Evolutionary conservation across 2,113 vertebrate genomes (phyloP).

Genomic region (Cyanoliseus patagonus): DNA sequence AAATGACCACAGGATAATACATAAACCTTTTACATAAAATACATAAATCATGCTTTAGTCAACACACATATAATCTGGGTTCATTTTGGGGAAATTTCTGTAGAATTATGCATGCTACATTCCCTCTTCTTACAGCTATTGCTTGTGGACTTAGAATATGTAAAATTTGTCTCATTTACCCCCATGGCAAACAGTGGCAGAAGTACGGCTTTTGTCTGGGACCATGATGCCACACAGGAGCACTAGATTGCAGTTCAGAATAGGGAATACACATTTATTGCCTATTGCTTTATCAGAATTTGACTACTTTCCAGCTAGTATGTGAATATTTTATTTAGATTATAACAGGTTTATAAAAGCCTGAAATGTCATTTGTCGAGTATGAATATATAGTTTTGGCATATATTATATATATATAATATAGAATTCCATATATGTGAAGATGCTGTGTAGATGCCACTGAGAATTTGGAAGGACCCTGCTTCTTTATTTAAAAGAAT

Average conservation of each 20-base stretch:
- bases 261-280: not conserved
- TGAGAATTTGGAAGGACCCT: not conserved
- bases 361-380: not conserved
- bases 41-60: not conserved
- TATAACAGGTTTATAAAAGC: not conserved
- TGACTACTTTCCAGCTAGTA: not conserved
- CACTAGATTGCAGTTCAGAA: not conserved
- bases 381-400: not conserved
- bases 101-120: not conserved
- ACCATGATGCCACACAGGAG: not conserved
- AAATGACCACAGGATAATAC: not conserved
- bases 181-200: not conserved
- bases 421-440: not conserved
- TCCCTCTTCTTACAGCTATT: not conserved
- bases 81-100: not conserved
- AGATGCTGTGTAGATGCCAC: not conserved
- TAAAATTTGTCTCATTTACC: not conserved
- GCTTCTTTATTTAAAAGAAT: not conserved
- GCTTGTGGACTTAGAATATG: not conserved
- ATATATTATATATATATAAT: not conserved
- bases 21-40: not conserved
- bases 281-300: not conserved
- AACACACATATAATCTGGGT: not conserved
- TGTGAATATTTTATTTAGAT: not conserved
- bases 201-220: not conserved